These are phyloP conservation scores for Hymenopus coronatus DNA, from an alignment of 2,888 invertebrate genomes.

Conservation along the genomic window DNA sequence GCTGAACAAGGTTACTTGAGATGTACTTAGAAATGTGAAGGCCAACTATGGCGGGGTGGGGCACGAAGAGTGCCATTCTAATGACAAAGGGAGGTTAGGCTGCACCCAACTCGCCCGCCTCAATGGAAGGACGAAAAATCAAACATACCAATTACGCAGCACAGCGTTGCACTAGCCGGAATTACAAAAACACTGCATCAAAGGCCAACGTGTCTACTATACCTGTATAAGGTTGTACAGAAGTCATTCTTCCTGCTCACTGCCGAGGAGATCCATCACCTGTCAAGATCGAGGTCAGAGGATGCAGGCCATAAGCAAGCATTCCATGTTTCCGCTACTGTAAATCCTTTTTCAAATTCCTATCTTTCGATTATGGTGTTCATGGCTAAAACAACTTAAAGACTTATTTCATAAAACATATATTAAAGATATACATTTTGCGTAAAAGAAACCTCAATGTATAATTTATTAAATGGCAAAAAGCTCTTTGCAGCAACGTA, in stretches of 20 bases:
- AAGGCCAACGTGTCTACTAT: neutral
- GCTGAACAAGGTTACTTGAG: neutral
- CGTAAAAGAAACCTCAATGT: too few species aligned
- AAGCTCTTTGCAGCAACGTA: too few species aligned
- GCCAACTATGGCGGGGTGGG: neutral
- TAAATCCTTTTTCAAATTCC: too few species aligned
- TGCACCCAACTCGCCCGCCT: neutral
- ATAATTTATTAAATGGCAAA: too few species aligned
- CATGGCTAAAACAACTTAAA: too few species aligned
- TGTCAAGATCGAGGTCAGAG: neutral
- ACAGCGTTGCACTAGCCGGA: neutral
- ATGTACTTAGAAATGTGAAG: constrained; percentile 1
- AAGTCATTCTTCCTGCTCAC: neutral
- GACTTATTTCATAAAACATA: too few species aligned
- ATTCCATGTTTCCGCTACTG: too few species aligned
- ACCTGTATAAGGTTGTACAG: neutral
- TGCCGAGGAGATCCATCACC: neutral
- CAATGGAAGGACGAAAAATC: neutral
- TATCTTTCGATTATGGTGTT: too few species aligned
- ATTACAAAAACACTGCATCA: neutral
- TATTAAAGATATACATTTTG: too few species aligned
- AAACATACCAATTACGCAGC: neutral
- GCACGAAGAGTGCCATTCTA: neutral
- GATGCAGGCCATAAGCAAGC: neutral
- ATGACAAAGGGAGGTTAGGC: neutral